These are phyloP conservation scores for Canis aureus DNA, from an alignment of 2,113 vertebrate genomes.

Conservation along the genomic window DNA sequence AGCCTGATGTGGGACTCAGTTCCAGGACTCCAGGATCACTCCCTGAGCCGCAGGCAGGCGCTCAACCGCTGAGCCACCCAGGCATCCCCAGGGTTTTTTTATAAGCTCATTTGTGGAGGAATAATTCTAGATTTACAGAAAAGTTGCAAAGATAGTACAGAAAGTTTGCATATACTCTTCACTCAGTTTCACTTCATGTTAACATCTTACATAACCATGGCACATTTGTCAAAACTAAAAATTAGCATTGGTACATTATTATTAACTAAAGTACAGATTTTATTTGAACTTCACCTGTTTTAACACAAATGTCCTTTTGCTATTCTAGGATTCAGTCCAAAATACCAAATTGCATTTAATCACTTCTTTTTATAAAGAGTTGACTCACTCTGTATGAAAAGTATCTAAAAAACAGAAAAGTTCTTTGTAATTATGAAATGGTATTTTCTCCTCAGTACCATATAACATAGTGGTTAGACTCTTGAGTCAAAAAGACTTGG, in stretches of 20 bases:
- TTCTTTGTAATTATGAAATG: neutral
- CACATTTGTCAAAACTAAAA: constrained; percentile 14
- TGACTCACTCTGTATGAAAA: neutral
- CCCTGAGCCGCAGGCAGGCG: too few species aligned
- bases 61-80: too few species aligned
- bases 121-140: constrained; percentile 15
- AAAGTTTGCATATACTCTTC: neutral
- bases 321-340: neutral
- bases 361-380: neutral
- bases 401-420: neutral
- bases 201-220: neutral
- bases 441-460: neutral
- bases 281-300: constrained; percentile 18
- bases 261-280: neutral
- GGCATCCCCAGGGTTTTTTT: neutral
- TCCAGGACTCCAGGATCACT: too few species aligned
- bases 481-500: neutral
- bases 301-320: neutral
- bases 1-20: too few species aligned
- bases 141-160: constrained; percentile 7
- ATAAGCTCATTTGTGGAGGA: neutral
- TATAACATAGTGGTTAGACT: neutral
- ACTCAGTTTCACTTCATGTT: neutral
- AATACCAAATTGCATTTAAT: constrained; percentile 27
- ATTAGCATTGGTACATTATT: neutral